Conservation (phyloP, 2,113 vertebrate species). For the Hemibates koningsi region DNA sequence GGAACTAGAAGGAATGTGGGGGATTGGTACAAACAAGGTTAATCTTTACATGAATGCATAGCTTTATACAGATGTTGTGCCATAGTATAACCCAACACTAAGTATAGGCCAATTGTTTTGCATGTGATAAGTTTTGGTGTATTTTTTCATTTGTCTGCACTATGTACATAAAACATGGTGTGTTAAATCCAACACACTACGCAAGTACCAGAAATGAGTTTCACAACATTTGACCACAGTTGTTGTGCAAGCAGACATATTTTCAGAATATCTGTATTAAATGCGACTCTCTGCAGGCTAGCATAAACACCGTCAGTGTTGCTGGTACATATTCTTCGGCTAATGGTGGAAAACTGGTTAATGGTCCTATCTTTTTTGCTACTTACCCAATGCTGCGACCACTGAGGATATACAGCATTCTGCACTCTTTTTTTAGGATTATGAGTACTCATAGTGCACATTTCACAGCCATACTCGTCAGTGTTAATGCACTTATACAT, state of each 20-base stretch:
- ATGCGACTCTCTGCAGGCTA: background rate
- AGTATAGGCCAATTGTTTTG: background rate
- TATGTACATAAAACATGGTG: background rate
- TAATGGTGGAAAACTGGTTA: background rate
- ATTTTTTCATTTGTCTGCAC: background rate
- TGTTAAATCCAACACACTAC: background rate
- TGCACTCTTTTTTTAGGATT: background rate
- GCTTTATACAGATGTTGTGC: background rate
- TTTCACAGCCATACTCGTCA: background rate
- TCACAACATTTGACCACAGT: background rate
- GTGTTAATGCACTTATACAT: background rate
- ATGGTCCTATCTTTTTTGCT: background rate
- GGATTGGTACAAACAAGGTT: conserved; percentile 8
- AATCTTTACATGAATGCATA: conserved; percentile 10
- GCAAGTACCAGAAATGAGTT: background rate
- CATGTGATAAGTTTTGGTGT: background rate
- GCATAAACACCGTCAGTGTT: too few species aligned
- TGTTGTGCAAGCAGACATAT: background rate
- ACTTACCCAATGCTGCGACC: background rate
- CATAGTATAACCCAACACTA: background rate
- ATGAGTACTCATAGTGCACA: background rate
- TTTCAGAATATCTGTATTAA: background rate
- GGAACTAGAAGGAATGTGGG: background rate
- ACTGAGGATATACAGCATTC: background rate
- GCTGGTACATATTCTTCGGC: background rate